phyloP scores from a whole-genome alignment of 2,797 vertebrate species.

The Momotus momota region DNA sequence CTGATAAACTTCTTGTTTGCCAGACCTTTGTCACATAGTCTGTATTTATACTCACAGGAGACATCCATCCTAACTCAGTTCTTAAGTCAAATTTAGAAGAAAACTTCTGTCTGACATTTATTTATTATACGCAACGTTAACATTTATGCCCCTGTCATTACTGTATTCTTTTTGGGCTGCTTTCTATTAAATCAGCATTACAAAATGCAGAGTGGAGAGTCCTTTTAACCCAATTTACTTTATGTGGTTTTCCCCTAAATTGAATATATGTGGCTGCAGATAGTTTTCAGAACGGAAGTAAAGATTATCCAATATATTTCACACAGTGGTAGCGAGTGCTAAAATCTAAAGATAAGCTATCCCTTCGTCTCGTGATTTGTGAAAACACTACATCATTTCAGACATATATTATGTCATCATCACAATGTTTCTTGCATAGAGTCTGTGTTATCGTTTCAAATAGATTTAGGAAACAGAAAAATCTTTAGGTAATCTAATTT shows the following conservation, averaged over 20 bases:
- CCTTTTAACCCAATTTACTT: conserved; percentile 49
- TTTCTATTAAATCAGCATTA: conserved; percentile 45
- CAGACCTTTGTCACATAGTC: conserved; percentile 43
- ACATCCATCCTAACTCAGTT: conserved; percentile 50
- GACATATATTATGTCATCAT: background rate
- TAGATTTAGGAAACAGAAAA: background rate
- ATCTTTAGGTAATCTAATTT: conserved; percentile 5
- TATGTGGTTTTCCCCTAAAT: background rate
- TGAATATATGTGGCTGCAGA: conserved; percentile 30
- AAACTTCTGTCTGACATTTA: conserved; percentile 24
- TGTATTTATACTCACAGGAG: conserved; percentile 28
- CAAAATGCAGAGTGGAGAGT: conserved; percentile 12
- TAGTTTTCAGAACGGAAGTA: conserved; percentile 5
- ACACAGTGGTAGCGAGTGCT: background rate
- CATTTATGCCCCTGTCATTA: background rate
- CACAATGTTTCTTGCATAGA: background rate
- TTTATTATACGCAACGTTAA: conserved; percentile 24
- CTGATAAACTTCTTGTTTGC: conserved; percentile 65
- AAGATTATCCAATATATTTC: conserved; percentile 14
- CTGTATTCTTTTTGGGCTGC: background rate
- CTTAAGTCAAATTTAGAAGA: conserved; percentile 42
- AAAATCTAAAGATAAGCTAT: conserved; percentile 33
- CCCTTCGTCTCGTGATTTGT: conserved; percentile 31
- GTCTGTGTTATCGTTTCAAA: background rate
- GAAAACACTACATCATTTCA: conserved; percentile 42